Evolutionary conservation across 2,888 invertebrate species (phyloP), one percentile per base, ranked within the genome.

Genomic region (Yponomeuta plumbellus): DNA sequence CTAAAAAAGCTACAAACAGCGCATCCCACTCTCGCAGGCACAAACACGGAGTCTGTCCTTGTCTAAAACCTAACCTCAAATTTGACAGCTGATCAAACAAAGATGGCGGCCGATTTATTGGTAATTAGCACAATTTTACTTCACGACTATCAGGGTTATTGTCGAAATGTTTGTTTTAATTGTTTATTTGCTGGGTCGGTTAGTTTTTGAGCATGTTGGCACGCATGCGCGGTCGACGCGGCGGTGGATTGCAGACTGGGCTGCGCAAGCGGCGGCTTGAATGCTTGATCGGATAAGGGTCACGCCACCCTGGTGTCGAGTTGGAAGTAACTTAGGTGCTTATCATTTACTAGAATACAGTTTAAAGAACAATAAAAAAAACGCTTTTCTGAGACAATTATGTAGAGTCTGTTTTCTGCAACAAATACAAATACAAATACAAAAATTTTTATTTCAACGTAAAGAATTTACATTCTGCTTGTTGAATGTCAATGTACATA

Each of bases 51-150:
- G 11, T 11, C 63, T 20, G 57, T 65, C 65, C 67, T 66, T 61
- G 39, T 67, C 61, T 39, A 76, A 17, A 40, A 64, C 11, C 34
- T 58, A 65, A 59, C 65, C 76, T 75, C 76, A 68, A 73, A 76
- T 75, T 66, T 68, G 75, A 76, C 82, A 84, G 78, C 80, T 82
- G 81, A 71, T 71, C 69, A 80, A 78, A 83, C 74, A 78, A 76
- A 68, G 34, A 76, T 76, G 74, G 75, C 74, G 71, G 52, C 22
- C 70, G 71, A 73, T 70, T 64, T 68, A 70, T 21, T 34, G 1
- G 13, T 64, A 22, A 59, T 59, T 59, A 23, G 23, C 59, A 59
- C 59, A 59, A 22, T 22, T 59, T n/a, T 59, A 13, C 8, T 34
- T 8, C 34, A 34, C 34, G 8, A 34, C 34, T 34, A 6, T 26